Conservation (phyloP, 2,113 vertebrate genomes). For the Donacobius atricapilla region DNA sequence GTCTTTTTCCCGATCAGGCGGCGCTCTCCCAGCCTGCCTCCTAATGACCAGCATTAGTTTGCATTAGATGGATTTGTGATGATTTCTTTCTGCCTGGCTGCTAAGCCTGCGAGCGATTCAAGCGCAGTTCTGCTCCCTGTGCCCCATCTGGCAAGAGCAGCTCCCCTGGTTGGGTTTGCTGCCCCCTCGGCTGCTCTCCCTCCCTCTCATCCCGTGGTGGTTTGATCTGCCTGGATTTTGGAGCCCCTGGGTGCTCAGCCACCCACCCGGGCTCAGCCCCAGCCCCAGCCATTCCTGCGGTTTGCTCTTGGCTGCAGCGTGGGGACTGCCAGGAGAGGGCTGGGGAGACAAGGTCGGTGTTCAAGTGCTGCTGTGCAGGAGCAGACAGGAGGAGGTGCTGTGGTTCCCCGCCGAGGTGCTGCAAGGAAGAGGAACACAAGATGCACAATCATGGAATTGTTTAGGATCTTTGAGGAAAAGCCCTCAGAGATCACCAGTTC, state of each 20-base stretch:
- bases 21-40: background rate
- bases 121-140: slow-evolving; percentile 9
- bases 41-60: slow-evolving; percentile 64
- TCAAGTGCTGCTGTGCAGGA: background rate
- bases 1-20: background rate
- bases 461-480: background rate
- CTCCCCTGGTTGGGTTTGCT: background rate
- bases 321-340: background rate
- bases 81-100: slow-evolving; percentile 61
- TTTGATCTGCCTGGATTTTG: background rate
- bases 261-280: background rate
- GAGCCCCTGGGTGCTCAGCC: background rate
- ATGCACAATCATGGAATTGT: background rate
- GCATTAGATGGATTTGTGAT: slow-evolving; percentile 50
- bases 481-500: background rate
- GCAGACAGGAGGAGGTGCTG: background rate
- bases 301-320: background rate
- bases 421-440: background rate
- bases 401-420: accelerated
- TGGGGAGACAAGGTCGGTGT: background rate
- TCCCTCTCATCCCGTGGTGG: accelerated
- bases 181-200: background rate
- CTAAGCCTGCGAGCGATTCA: slow-evolving; percentile 47
- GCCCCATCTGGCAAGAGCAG: slow-evolving; percentile 44
- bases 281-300: background rate